Evolutionary conservation across 2,113 vertebrate genomes (phyloP).

Genomic region (Pycnonotus jocosus): DNA sequence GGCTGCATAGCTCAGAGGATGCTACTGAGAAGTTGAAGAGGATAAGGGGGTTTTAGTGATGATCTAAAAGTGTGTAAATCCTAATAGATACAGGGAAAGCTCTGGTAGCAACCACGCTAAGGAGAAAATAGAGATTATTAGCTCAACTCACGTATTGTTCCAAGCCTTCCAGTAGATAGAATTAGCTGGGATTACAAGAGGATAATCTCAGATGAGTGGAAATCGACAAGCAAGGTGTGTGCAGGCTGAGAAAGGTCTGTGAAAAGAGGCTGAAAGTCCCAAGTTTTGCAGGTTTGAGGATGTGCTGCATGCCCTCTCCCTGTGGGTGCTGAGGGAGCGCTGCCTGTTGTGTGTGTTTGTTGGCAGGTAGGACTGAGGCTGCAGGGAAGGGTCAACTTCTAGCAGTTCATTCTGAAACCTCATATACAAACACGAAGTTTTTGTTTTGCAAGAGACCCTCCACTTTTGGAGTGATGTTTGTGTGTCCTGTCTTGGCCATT

Average conservation of each 20-base stretch:
- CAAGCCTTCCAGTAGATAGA: not conserved
- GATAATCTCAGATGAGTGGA: not conserved
- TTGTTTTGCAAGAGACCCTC: not conserved
- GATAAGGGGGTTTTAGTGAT: not conserved
- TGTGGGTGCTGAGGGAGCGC: fast-evolving
- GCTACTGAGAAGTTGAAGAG: not conserved
- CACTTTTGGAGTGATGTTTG: fast-evolving
- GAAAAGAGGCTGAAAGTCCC: not conserved
- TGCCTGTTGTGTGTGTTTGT: fast-evolving
- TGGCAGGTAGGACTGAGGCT: not conserved
- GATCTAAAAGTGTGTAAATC: not conserved
- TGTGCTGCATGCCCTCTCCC: fast-evolving
- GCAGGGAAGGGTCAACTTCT: not conserved
- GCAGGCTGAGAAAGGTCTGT: not conserved
- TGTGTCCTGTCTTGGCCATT: not conserved
- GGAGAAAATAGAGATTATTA: not conserved
- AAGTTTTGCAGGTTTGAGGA: not conserved
- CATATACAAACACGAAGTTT: not conserved
- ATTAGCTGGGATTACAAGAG: not conserved
- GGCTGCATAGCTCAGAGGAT: fast-evolving
- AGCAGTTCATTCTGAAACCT: not conserved
- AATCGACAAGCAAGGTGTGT: not conserved
- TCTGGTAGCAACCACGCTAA: not conserved
- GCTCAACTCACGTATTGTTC: not conserved
- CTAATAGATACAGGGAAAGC: not conserved